These are phyloP conservation scores for Zaprionus inermis DNA, from an alignment of 1,140 invertebrate species.

Conservation along the genomic window DNA sequence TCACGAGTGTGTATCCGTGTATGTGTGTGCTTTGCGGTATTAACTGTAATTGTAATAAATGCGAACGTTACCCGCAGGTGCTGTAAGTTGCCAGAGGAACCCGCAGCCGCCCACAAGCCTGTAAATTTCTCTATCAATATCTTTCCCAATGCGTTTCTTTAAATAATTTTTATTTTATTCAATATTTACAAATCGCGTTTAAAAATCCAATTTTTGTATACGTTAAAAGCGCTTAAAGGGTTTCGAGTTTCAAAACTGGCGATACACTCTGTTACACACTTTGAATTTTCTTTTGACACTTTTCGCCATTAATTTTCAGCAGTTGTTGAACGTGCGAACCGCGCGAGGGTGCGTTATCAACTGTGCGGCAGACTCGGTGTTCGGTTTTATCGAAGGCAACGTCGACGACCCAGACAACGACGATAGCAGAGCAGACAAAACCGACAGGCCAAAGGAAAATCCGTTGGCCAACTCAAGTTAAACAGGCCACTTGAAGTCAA, in stretches of 20 bases:
- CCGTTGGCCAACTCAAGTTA: conserved; percentile 39
- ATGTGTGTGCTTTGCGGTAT: conserved; percentile 27
- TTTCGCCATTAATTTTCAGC: conserved; percentile 3
- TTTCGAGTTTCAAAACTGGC: conserved; percentile 13
- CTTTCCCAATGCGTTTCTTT: neutral
- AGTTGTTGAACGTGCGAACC: conserved; percentile 45
- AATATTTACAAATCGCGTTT: conserved; percentile 11
- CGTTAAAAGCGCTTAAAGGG: neutral
- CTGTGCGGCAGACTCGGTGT: conserved; percentile 48
- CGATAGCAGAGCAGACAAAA: conserved; percentile 12
- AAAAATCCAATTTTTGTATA: conserved; percentile 37
- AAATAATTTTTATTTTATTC: neutral
- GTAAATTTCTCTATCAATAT: conserved; percentile 24
- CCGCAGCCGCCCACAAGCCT: neutral
- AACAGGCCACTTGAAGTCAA: conserved; percentile 44
- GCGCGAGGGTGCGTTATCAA: conserved; percentile 70
- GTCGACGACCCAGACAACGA: conserved; percentile 20
- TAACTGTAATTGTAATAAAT: conserved; percentile 69
- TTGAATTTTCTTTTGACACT: conserved; percentile 7
- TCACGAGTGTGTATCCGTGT: neutral
- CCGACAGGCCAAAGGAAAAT: conserved; percentile 27
- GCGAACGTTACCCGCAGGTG: conserved; percentile 62
- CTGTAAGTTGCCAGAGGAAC: conserved; percentile 19
- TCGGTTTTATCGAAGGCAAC: conserved; percentile 53
- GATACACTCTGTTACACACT: conserved; percentile 11